Conservation (phyloP, 2,113 vertebrate genomes). For the Pteropus alecto region DNA sequence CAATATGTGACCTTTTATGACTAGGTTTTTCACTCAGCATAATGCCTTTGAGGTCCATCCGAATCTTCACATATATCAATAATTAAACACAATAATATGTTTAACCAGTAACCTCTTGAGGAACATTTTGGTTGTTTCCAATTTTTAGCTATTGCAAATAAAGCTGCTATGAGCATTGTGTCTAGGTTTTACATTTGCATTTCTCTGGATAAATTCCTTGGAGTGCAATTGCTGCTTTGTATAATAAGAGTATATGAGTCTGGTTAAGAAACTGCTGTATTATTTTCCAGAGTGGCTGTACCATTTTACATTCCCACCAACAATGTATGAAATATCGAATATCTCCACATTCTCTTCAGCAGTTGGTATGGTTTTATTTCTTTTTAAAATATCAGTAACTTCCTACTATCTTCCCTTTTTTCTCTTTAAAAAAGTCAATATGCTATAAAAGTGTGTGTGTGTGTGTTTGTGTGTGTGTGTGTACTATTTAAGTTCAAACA, state of each 20-base stretch:
- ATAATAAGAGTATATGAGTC: neutral
- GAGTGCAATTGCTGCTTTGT: neutral
- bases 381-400: neutral
- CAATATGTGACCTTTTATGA: neutral
- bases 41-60: neutral
- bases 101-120: neutral
- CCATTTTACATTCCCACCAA: neutral
- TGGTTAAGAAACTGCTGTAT: neutral
- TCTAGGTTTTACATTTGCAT: neutral
- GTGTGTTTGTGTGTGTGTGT: too few species aligned
- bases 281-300: neutral
- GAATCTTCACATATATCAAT: neutral
- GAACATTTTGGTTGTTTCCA: neutral
- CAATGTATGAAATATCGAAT: neutral
- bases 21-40: neutral
- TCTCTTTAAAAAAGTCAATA: neutral
- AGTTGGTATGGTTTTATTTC: neutral
- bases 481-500: neutral
- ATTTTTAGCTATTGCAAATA: neutral
- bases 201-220: neutral
- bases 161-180: neutral
- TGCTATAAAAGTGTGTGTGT: too few species aligned
- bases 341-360: neutral
- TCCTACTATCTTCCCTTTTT: neutral
- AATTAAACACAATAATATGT: neutral